phyloP scores from a whole-genome alignment of 2,888 invertebrate genomes.

The Scrobipalpa atriplicella region DNA sequence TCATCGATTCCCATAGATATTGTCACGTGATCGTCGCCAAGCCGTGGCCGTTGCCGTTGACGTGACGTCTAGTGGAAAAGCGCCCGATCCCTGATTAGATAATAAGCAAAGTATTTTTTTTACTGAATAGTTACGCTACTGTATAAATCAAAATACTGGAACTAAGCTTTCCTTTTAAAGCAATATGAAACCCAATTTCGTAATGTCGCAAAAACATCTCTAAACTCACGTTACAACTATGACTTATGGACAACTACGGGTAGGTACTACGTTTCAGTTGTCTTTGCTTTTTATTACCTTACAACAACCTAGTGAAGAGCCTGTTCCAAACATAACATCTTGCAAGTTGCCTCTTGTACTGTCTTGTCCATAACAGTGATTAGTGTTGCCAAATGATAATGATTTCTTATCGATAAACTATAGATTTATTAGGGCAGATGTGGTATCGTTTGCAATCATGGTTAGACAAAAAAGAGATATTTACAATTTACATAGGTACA shows the following conservation, averaged over 20 bases:
- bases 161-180: neutral
- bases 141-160: neutral
- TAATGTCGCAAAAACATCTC: constrained; percentile 11
- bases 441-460: no score
- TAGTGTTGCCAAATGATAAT: neutral
- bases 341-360: neutral
- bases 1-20: no score
- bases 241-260: neutral
- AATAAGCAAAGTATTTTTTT: no score
- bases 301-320: constrained; percentile 4
- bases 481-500: no score
- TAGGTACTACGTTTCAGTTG: neutral
- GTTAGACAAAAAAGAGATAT: no score
- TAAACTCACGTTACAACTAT: neutral
- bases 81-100: no score
- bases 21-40: no score
- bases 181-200: neutral
- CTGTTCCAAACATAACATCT: neutral
- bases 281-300: constrained; percentile 13
- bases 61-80: no score
- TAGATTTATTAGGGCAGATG: no score
- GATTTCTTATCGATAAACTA: no score
- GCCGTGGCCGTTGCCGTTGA: no score
- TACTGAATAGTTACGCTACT: neutral
- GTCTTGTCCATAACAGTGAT: constrained; percentile 15